A percentile compares a stretch with the other conserved stretches of the same genome.
Conservation (phyloP, 1,140 invertebrate genomes). For the Eumeta japonica region DNA sequence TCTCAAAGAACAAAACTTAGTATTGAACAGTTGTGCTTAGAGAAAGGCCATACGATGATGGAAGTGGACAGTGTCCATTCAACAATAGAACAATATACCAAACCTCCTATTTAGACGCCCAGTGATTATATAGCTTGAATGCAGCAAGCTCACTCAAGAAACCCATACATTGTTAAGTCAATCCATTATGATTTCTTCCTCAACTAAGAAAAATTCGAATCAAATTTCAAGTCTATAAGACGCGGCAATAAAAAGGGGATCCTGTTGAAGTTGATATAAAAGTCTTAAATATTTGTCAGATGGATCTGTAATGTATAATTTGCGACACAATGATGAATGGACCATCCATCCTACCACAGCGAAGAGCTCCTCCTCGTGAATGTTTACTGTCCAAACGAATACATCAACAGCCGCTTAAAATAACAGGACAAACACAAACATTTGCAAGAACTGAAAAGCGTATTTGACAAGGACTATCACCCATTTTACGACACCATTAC, state of each 20-base stretch:
- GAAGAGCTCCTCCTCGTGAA: neutral
- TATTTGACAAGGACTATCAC: conserved; percentile 4
- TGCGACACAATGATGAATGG: conserved; percentile 3
- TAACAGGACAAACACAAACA: conserved; percentile 4
- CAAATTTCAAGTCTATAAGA: conserved; percentile 1
- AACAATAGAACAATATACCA: conserved; percentile 14
- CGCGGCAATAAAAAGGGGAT: neutral
- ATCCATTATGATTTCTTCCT: conserved; percentile 4
- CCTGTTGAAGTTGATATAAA: too few species aligned
- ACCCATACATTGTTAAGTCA: conserved; percentile 11
- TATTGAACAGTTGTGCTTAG: conserved; percentile 6
- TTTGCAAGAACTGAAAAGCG: conserved; percentile 2
- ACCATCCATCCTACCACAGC: conserved; percentile 1
- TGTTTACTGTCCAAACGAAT: neutral
- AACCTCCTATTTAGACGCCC: conserved; percentile 13
- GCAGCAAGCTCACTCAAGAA: conserved; percentile 6
- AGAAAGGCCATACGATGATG: conserved; percentile 35
- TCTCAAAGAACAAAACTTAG: neutral
- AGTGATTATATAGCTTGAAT: conserved; percentile 15
- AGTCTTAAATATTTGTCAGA: conserved; percentile 1
- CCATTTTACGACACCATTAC: conserved; percentile 3
- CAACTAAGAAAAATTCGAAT: conserved; percentile 2
- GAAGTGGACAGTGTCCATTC: conserved; percentile 27
- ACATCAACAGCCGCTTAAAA: conserved; percentile 1
- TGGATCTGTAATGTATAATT: neutral